A percentile compares a stretch with the other conserved stretches of the same genome.
phyloP scores from a whole-genome alignment of 2,113 vertebrate genomes.

The Pluvialis apricaria region DNA sequence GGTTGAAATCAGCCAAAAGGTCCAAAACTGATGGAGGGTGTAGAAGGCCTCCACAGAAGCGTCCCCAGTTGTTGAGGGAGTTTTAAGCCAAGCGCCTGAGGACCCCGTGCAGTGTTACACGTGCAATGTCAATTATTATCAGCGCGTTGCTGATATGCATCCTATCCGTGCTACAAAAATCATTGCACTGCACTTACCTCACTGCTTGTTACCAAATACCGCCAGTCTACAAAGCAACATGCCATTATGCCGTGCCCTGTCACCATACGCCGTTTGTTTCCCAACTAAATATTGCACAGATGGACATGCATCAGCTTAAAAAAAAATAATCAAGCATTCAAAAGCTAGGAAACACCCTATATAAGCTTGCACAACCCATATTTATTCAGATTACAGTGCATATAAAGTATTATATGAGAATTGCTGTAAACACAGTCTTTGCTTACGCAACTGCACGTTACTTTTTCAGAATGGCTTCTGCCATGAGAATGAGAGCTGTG shows the following conservation, averaged over 20 bases:
- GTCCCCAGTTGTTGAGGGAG: accelerated
- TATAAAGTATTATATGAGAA: neutral
- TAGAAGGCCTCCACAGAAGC: accelerated
- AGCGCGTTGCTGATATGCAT: accelerated
- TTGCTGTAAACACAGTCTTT: neutral
- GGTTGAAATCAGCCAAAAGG: neutral
- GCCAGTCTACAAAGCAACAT: accelerated
- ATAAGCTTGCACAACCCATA: neutral
- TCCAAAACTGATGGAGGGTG: accelerated
- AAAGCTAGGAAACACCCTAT: neutral
- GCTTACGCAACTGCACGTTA: neutral
- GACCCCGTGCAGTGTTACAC: accelerated
- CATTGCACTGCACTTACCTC: accelerated
- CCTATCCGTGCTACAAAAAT: accelerated
- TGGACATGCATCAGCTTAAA: neutral
- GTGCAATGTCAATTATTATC: accelerated
- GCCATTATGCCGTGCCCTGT: neutral
- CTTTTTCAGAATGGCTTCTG: neutral
- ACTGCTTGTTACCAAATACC: neutral
- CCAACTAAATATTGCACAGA: neutral
- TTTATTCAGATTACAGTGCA: neutral
- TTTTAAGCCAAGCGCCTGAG: accelerated
- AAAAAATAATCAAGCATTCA: neutral
- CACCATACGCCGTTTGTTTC: neutral
- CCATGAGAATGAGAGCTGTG: neutral